Conservation (phyloP, 2,797 vertebrate genomes). For the Rhabdophis nuchalis region DNA sequence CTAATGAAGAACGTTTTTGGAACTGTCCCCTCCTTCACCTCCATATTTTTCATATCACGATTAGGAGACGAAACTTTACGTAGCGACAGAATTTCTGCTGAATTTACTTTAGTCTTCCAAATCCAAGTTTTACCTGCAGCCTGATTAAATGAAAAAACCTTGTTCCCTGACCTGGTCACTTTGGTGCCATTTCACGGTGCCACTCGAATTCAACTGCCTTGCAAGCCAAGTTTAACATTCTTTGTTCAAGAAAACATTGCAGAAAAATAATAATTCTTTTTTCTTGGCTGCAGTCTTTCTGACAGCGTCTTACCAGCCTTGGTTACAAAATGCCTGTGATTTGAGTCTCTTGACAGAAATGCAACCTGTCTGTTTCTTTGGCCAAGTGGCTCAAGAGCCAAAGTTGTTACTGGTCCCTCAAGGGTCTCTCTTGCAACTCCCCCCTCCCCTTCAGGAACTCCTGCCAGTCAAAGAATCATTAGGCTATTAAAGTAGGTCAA, state of each 20-base stretch:
- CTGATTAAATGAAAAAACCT: not conserved
- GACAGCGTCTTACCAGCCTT: not conserved
- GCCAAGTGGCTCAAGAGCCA: not conserved
- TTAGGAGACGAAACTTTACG: not conserved
- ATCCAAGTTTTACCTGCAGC: not conserved
- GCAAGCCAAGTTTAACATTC: not conserved
- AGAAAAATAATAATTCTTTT: not conserved
- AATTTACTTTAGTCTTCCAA: not conserved
- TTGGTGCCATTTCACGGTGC: not conserved
- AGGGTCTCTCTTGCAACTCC: not conserved
- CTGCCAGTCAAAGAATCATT: not conserved
- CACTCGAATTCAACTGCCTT: not conserved
- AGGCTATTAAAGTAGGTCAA: too few relatives aligned
- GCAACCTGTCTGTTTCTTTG: not conserved
- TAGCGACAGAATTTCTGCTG: not conserved
- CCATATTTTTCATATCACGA: not conserved
- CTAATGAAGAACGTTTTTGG: not conserved
- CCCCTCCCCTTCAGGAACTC: not conserved
- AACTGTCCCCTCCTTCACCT: not conserved
- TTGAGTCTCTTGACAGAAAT: not conserved
- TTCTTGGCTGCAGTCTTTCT: not conserved
- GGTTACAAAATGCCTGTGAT: not conserved
- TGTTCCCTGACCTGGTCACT: not conserved
- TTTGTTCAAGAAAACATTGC: not conserved
- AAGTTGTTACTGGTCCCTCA: not conserved